A percentile compares a stretch with the other conserved stretches of the same genome.
These are phyloP conservation scores for Parotocinclus haroldoi DNA, from an alignment of 2,797 vertebrate species.

Conservation along the genomic window DNA sequence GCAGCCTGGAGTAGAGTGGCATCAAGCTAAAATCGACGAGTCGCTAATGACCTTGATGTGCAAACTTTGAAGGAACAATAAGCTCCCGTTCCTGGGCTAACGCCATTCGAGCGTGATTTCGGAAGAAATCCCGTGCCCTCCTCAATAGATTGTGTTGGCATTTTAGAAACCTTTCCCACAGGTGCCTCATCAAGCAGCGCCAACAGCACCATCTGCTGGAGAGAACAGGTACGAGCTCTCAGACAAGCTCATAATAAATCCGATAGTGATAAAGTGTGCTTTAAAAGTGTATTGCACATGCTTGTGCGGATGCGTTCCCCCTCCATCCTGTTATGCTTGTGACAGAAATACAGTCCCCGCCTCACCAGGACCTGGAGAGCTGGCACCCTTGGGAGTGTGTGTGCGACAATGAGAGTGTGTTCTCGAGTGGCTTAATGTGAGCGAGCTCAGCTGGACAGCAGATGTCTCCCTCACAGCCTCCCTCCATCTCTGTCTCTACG, in stretches of 20 bases:
- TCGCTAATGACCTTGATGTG: constrained; percentile 68
- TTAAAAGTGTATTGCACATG: constrained; percentile 6
- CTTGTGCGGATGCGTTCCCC: neutral
- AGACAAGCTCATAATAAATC: neutral
- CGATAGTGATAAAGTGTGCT: constrained; percentile 14
- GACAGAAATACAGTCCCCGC: constrained; percentile 41
- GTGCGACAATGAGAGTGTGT: constrained; percentile 58
- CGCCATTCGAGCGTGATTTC: constrained; percentile 66
- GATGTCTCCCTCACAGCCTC: constrained; percentile 54
- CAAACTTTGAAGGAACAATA: constrained; percentile 72
- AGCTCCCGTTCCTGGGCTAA: constrained; percentile 65
- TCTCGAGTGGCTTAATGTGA: constrained; percentile 55
- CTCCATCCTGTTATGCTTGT: constrained; percentile 32
- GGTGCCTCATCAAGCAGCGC: constrained; percentile 66
- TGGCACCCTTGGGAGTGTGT: constrained; percentile 60
- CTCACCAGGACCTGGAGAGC: constrained; percentile 45
- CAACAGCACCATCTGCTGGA: constrained; percentile 74
- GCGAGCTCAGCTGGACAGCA: constrained; percentile 62
- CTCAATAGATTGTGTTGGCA: constrained; percentile 65
- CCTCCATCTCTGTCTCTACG: constrained; percentile 50
- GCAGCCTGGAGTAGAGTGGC: constrained; percentile 44
- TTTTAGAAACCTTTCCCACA: constrained; percentile 65
- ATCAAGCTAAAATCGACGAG: constrained; percentile 58
- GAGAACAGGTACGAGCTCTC: neutral
- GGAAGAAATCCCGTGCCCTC: constrained; percentile 57